A percentile compares a stretch with the other conserved stretches of the same genome.
These are phyloP conservation scores for Enteromius thamalakanensis DNA, from an alignment of 2,797 vertebrate species.

Conservation along the genomic window DNA sequence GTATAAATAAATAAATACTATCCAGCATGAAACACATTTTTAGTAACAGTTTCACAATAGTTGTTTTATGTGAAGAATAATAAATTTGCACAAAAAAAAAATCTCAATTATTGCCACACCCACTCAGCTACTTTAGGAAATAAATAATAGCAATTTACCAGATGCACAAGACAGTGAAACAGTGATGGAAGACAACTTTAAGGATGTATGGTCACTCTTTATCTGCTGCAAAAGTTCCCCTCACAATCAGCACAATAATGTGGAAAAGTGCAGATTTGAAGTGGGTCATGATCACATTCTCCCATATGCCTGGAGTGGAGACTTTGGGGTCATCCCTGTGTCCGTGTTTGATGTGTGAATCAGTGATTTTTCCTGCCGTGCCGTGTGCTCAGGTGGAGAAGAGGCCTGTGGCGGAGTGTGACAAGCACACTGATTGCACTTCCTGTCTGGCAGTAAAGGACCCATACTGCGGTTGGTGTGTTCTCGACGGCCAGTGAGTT, in stretches of 20 bases:
- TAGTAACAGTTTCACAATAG: too few species aligned
- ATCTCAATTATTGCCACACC: background rate
- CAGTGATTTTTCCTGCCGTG: slow-evolving; percentile 12
- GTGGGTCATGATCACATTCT: background rate
- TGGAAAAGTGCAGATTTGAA: background rate
- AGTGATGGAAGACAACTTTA: background rate
- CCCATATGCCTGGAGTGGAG: background rate
- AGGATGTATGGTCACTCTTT: background rate
- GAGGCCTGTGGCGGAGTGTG: slow-evolving; percentile 90
- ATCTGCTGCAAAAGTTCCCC: background rate
- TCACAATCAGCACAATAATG: background rate
- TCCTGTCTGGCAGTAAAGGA: slow-evolving; percentile 88
- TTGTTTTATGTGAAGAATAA: too few species aligned
- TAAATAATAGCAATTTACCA: background rate
- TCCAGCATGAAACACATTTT: too few species aligned
- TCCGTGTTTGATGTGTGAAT: slow-evolving; percentile 35
- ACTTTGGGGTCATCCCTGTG: background rate
- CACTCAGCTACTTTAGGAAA: background rate
- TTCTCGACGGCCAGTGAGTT: slow-evolving; percentile 90
- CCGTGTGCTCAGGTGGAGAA: slow-evolving; percentile 82
- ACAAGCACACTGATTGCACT: slow-evolving; percentile 83
- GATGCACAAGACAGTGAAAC: background rate
- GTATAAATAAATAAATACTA: too few species aligned
- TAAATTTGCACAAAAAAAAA: too few species aligned
- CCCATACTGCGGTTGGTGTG: slow-evolving; percentile 97